Percentiles rank a stretch among this genome's conserved stretches.
Conservation (phyloP, 2,797 vertebrate genomes). For the Pangasius mekongensis region DNA sequence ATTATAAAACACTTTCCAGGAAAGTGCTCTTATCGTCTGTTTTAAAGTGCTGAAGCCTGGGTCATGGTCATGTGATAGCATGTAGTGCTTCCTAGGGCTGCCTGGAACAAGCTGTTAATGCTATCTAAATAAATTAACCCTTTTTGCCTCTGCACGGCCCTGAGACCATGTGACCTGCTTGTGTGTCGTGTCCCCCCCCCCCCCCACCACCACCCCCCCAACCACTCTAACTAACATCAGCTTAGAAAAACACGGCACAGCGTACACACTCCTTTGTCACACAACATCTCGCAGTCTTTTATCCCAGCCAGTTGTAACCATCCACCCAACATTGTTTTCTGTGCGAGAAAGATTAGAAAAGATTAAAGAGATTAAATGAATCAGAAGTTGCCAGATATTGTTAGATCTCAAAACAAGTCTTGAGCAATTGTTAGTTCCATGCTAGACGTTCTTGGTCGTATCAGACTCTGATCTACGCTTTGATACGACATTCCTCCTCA, state of each 20-base stretch:
- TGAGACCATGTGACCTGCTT: background rate
- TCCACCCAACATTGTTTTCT: background rate
- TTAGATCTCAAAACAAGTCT: slow-evolving; percentile 37
- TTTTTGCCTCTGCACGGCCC: background rate
- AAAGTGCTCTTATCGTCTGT: slow-evolving; percentile 60
- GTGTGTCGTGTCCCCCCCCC: background rate
- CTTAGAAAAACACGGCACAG: background rate
- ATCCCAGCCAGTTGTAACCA: background rate
- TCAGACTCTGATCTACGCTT: background rate
- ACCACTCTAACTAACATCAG: background rate
- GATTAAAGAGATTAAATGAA: slow-evolving; percentile 27
- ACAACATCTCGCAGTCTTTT: background rate
- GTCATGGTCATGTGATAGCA: slow-evolving; percentile 46
- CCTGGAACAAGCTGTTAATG: slow-evolving; percentile 48
- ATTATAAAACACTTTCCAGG: slow-evolving; percentile 59
- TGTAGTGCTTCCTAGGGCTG: slow-evolving; percentile 42
- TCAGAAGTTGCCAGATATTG: slow-evolving; percentile 4
- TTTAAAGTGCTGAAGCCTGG: slow-evolving; percentile 52
- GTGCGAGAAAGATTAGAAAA: background rate
- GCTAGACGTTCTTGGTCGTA: background rate
- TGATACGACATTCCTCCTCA: background rate
- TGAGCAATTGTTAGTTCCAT: no score
- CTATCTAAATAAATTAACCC: slow-evolving; percentile 44
- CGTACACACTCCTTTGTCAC: background rate
- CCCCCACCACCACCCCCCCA: background rate